These are phyloP conservation scores for Argyra leucocephala DNA, from an alignment of 2,888 invertebrate genomes.

Conservation along the genomic window DNA sequence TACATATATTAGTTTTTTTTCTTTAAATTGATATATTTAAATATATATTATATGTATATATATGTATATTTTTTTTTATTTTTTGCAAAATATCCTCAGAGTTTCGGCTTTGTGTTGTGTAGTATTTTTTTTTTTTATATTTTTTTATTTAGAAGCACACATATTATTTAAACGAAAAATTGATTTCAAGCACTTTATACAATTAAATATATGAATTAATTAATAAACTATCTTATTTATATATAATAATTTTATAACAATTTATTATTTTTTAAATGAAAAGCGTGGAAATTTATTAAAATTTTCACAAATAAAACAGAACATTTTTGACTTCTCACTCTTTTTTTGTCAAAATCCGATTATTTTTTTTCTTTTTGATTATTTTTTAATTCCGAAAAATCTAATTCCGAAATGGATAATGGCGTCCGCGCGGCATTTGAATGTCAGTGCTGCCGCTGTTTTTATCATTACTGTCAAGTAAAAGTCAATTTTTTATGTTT, in stretches of 20 bases:
- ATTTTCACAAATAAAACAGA: constrained; percentile 6
- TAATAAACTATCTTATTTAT: background rate
- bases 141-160: background rate
- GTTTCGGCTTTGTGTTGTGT: background rate
- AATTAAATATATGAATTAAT: background rate
- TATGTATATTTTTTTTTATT: background rate
- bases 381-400: background rate
- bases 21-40: background rate
- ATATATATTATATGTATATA: too few relatives aligned
- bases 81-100: background rate
- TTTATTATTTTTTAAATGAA: background rate
- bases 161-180: background rate
- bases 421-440: constrained; percentile 4
- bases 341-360: constrained; percentile 4
- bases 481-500: background rate
- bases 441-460: background rate
- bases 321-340: constrained; percentile 6
- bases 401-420: background rate
- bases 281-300: background rate
- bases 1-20: background rate
- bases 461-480: background rate
- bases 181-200: background rate
- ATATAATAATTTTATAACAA: constrained; percentile 1
- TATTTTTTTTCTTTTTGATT: constrained; percentile 1
- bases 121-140: background rate